Conservation (phyloP, 64 coral and sea anemone genomes). For the Astreopora myriophthalma region DNA sequence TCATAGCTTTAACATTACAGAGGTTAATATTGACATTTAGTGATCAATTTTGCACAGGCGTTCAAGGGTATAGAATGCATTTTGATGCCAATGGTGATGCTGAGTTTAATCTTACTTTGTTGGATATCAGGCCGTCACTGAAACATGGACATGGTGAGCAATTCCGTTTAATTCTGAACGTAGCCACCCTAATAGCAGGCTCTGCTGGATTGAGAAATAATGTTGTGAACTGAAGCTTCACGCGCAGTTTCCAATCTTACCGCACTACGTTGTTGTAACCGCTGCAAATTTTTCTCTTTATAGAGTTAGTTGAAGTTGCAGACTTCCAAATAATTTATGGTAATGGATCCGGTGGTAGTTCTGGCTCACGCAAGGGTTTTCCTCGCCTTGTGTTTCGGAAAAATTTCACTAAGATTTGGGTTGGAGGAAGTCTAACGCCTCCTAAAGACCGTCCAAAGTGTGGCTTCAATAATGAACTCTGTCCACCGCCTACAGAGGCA, state of each 20-base stretch:
- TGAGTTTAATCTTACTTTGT: constrained; percentile 60
- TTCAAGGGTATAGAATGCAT: constrained; percentile 42
- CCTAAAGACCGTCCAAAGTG: constrained; percentile 53
- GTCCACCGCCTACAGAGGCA: not conserved
- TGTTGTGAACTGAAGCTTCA: too few relatives aligned
- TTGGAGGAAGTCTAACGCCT: not conserved
- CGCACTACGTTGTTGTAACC: too few relatives aligned
- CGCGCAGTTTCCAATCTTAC: too few relatives aligned
- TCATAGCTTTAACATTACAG: too few relatives aligned
- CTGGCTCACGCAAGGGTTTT: not conserved
- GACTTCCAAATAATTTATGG: constrained; percentile 42
- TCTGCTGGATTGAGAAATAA: too few relatives aligned
- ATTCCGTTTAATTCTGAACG: not conserved
- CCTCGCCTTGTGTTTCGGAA: constrained; percentile 13
- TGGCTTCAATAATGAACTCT: constrained; percentile 65
- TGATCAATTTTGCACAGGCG: constrained; percentile 15
- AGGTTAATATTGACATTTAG: too few relatives aligned
- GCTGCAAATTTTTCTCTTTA: not conserved
- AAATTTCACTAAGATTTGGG: constrained; percentile 46
- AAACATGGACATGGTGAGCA: not conserved
- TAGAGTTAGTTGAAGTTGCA: constrained; percentile 40
- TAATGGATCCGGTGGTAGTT: not conserved
- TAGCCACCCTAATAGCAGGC: too few relatives aligned
- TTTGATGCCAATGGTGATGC: constrained; percentile 70
- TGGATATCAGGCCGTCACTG: not conserved